These are phyloP conservation scores for Labrus mixtus DNA, from an alignment of 2,113 vertebrate genomes.

Conservation along the genomic window DNA sequence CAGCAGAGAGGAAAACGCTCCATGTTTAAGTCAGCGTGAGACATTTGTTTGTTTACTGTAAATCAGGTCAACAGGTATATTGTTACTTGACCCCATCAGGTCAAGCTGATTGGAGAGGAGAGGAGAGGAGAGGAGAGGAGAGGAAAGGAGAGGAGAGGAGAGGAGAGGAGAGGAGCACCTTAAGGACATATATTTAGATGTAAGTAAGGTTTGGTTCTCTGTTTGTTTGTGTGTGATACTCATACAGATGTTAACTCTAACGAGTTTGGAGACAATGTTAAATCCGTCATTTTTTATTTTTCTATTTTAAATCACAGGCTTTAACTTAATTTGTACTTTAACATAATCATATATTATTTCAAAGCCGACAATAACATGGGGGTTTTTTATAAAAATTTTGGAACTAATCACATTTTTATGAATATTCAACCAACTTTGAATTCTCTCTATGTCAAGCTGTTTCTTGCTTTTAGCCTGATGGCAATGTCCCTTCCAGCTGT, in stretches of 20 bases:
- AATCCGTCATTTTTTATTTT: no score
- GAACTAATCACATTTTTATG: background rate
- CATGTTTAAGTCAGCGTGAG: constrained; percentile 18
- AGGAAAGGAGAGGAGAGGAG: background rate
- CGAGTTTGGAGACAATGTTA: no score
- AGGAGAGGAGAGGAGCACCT: no score
- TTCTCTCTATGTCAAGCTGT: background rate
- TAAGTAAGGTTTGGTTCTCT: no score
- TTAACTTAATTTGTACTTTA: no score
- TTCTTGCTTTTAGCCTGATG: background rate
- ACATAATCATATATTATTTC: no score
- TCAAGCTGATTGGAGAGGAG: constrained; percentile 12
- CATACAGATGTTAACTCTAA: no score
- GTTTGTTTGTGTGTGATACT: no score
- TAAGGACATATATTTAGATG: no score
- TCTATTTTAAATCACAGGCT: no score
- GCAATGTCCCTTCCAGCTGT: background rate
- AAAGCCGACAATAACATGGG: background rate
- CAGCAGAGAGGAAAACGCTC: no score
- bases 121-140: background rate
- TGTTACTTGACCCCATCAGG: constrained; percentile 7
- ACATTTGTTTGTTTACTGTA: constrained; percentile 33
- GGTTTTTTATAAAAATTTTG: background rate
- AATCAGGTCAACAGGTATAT: constrained; percentile 9
- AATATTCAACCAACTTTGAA: no score